A percentile compares a stretch with the other conserved stretches of the same genome.
phyloP scores from a whole-genome alignment of 2,888 invertebrate genomes.

The Lithophane ornitopus region DNA sequence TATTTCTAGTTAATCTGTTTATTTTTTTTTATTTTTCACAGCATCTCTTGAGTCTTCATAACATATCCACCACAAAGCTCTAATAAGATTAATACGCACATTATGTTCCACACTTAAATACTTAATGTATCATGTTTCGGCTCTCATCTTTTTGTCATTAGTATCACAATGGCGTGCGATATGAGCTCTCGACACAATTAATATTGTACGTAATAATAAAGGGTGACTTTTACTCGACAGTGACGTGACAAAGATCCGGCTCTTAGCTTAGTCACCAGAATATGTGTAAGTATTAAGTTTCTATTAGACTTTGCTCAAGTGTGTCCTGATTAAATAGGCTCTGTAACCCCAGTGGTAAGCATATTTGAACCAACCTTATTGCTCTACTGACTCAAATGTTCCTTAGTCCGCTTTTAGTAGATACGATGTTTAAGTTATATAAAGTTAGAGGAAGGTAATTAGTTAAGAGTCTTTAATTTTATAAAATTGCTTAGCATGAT shows the following conservation, averaged over 20 bases:
- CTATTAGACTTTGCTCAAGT: constrained; percentile 60
- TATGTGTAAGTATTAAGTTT: constrained; percentile 69
- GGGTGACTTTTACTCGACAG: constrained; percentile 78
- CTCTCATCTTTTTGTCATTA: constrained; percentile 76
- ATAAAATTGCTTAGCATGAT: too few relatives aligned
- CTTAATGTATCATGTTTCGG: constrained; percentile 65
- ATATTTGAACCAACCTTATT: constrained; percentile 37
- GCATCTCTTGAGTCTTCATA: background rate
- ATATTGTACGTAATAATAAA: constrained; percentile 79
- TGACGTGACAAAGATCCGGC: constrained; percentile 55
- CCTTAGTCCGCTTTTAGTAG: constrained; percentile 3
- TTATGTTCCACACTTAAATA: constrained; percentile 56
- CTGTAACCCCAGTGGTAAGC: constrained; percentile 19
- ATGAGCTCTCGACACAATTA: constrained; percentile 79
- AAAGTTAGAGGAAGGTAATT: constrained; percentile 12
- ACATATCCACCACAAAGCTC: constrained; percentile 19
- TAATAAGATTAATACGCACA: constrained; percentile 46
- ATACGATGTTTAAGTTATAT: constrained; percentile 26
- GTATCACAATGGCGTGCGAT: constrained; percentile 69
- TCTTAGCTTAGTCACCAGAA: constrained; percentile 53
- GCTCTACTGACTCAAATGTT: constrained; percentile 10
- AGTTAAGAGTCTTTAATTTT: constrained; percentile 4
- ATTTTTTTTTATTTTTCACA: background rate
- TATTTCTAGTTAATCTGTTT: background rate
- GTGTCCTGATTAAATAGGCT: constrained; percentile 42